Conservation (phyloP, 2,797 vertebrate species). For the Anas bernieri region DNA sequence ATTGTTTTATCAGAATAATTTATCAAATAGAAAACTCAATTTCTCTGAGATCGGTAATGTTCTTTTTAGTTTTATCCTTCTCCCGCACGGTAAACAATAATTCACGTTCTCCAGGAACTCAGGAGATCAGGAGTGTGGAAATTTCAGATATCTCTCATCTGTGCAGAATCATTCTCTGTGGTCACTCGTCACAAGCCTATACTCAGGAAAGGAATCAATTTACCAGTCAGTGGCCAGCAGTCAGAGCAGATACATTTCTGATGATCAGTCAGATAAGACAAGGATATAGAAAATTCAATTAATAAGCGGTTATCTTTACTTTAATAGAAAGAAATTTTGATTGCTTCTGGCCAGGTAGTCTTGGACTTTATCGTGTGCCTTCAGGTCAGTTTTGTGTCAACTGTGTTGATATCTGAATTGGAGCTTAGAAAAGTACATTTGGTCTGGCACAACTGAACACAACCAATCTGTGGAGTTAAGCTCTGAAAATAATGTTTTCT, state of each 20-base stretch:
- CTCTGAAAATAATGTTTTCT: not conserved
- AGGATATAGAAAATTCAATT: constrained; percentile 35
- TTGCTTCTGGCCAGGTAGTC: not conserved
- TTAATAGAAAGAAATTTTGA: constrained; percentile 21
- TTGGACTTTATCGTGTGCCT: constrained; percentile 5
- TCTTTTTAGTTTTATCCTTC: not conserved
- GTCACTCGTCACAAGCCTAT: not conserved
- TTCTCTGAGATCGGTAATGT: not conserved
- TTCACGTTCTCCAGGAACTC: not conserved
- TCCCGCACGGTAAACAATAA: fast-evolving
- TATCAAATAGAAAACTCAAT: not conserved
- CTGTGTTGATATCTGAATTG: not conserved
- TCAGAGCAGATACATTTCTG: constrained; percentile 16
- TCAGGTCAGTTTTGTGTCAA: constrained; percentile 24
- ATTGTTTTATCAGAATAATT: not conserved
- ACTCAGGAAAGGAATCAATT: constrained; percentile 32
- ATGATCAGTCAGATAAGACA: constrained; percentile 36
- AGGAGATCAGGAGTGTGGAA: not conserved
- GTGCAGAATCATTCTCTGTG: not conserved
- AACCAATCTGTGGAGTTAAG: not conserved
- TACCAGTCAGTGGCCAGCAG: not conserved
- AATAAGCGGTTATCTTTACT: not conserved
- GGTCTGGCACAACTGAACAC: not conserved
- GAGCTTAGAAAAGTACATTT: not conserved
- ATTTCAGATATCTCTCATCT: constrained; percentile 4